Conservation (phyloP, 92 coral and sea anemone species). For the Montipora capitata region DNA sequence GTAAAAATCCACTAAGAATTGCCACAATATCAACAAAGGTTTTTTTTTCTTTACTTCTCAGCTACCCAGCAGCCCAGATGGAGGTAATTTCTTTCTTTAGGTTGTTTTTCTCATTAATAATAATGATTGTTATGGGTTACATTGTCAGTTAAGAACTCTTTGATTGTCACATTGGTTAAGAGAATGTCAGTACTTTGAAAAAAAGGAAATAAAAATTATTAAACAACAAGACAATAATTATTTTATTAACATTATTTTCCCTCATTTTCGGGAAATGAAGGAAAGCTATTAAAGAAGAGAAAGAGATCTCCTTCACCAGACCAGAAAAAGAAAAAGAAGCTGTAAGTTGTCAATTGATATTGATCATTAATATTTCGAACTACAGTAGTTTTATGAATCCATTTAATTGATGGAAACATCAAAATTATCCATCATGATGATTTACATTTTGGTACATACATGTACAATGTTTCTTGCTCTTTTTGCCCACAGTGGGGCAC, state of each 20-base stretch:
- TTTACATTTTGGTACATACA: no score
- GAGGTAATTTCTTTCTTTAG: conserved; percentile 41
- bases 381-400: not conserved
- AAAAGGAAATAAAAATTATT: no score
- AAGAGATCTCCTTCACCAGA: conserved; percentile 97
- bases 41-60: conserved; percentile 25
- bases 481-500: conserved; percentile 4
- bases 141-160: no score
- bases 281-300: conserved; percentile 70
- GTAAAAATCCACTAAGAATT: no score
- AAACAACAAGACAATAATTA: no score
- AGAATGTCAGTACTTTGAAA: no score
- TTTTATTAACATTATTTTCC: not conserved
- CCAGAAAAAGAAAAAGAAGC: conserved; percentile 92
- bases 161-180: no score
- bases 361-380: not conserved
- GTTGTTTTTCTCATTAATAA: no score
- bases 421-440: no score
- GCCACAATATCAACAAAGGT: not conserved
- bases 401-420: no score
- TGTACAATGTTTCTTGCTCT: no score
- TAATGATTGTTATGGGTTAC: no score
- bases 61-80: conserved; percentile 82
- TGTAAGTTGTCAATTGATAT: conserved; percentile 21
- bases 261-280: not conserved